Base-by-base conservation (phyloP, 2,113 vertebrate genomes). In the Scopus umbretta region DNA sequence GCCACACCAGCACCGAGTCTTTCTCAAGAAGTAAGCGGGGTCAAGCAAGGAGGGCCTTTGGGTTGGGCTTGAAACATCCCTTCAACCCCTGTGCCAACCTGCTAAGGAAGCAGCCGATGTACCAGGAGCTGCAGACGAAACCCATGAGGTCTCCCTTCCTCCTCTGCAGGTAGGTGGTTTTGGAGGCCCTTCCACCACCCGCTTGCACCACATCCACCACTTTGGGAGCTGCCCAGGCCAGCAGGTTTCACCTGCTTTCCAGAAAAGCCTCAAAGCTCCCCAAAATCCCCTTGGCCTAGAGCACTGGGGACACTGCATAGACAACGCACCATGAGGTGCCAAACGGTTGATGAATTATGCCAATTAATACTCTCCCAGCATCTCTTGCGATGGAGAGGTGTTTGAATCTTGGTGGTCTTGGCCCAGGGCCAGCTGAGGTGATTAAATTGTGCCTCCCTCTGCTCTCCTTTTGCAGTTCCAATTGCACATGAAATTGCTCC, bases 221-320 rank as follows among this genome's bases (percentile, higher is more conserved):
- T 42, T 52, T 9, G 2, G 10, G 29, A 85, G 65, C 18, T 5
- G 2, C 34, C 26, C 27, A 50, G 43, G 32, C 30, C 59, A 52
- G 34, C 19, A 8, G 45, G 53, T 12, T 65, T 65, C 65, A 68
- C 15, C 34, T 4, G 8, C 43, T 72, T 90, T 83, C 52, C 68
- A 56, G 32, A 90, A 94, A 78, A 91, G n/a, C 22, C 49, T 75
- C 80, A 49, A 75, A 94, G 73, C 7, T 71, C 23, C 29, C 23
- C 71, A 32, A 38, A 43, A 59, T 26, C 9, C 5, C 11, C 22
- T 16, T 3, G 38, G 15, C 5, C 38, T 0, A 0, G 20, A 79
- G 21, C 49, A 81, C 34, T 0, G 0, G 0, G 4, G 66, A 68
- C 22, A 9, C 45, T 12, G 30, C 0, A 0, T 16, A 45, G 88